Conservation (phyloP, 92 coral and sea anemone genomes). For the Galaxea fascicularis region DNA sequence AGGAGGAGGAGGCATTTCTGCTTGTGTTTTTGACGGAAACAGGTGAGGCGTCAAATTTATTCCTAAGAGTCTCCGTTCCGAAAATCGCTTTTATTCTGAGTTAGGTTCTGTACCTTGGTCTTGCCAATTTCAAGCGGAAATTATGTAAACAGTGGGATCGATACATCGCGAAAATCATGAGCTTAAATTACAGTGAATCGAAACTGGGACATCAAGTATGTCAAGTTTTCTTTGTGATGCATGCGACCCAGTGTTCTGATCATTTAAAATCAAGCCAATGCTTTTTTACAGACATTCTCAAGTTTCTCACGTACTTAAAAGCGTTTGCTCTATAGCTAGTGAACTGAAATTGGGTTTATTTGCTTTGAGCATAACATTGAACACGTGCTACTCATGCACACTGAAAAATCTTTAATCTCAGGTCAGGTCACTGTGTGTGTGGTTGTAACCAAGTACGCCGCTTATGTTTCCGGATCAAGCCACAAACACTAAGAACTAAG, state of each 20-base stretch:
- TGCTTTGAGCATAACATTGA: too few relatives aligned
- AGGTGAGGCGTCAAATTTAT: constrained; percentile 8
- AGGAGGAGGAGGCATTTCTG: background rate
- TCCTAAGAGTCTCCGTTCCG: background rate
- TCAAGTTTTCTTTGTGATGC: too few relatives aligned
- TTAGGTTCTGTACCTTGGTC: background rate
- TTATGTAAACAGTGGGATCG: background rate
- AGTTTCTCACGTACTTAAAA: too few relatives aligned
- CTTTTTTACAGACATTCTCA: too few relatives aligned
- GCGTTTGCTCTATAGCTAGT: too few relatives aligned
- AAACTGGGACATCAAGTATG: background rate
- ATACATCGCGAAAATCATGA: background rate
- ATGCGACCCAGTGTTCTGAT: too few relatives aligned
- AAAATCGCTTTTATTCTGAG: background rate
- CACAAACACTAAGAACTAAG: background rate
- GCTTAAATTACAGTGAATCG: background rate
- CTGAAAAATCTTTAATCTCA: too few relatives aligned
- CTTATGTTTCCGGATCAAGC: background rate
- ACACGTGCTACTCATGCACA: too few relatives aligned
- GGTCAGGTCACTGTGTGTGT: background rate
- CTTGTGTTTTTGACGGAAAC: background rate
- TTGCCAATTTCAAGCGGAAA: background rate
- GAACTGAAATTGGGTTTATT: too few relatives aligned
- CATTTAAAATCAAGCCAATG: too few relatives aligned
- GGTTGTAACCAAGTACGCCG: background rate